Base-by-base conservation (phyloP, 2,797 vertebrate genomes). In the Amblyraja radiata region DNA sequence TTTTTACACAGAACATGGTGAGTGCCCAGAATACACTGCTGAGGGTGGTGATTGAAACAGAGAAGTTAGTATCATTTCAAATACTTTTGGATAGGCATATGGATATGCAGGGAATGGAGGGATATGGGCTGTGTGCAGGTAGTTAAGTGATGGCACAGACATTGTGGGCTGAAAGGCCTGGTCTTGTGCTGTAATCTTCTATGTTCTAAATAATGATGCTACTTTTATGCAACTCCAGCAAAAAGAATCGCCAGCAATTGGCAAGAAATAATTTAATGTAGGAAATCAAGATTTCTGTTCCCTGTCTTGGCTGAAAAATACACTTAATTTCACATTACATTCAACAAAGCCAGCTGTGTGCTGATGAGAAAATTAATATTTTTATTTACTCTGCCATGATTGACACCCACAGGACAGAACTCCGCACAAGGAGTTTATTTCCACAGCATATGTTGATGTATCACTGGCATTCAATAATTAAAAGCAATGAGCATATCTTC, bases 271-370 rank as follows among this genome's bases (percentile, higher is more conserved):
- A 54, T 74, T 76, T n/a, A 46, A 76, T 92, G 1, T 25, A 92
- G 46, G 36, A 92, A 91, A 92, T 39, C 90, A 92, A 54, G 23
- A 46, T 76, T 18, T 92, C 13, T 92, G 39, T 54, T 92, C 71
- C 39, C 28, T 23, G n/a, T 28, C 68, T n/a, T 76, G 36, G 39
- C 39, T 58, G 39, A 92, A 92, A 92, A 46, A 76, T 76, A 1
- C 13, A 76, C 28, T 76, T 92, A 54, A 92, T 58, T 92, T 92
- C 10, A 92, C 54, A 54, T 76, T 92, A 76, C 14, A 54, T 16
- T 39, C 23, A 91, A 74, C 21, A 74, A 91, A 91, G 36, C 68
- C 68, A 54, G 90, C 25, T 54, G 46, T 73, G 23, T 46, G 18
- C 13, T 8, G 25, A n/a, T 74, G 90, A 54, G 71, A 46, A 18